phyloP scores from a whole-genome alignment of 1,140 invertebrate species.

The Acromyrmex heyeri region DNA sequence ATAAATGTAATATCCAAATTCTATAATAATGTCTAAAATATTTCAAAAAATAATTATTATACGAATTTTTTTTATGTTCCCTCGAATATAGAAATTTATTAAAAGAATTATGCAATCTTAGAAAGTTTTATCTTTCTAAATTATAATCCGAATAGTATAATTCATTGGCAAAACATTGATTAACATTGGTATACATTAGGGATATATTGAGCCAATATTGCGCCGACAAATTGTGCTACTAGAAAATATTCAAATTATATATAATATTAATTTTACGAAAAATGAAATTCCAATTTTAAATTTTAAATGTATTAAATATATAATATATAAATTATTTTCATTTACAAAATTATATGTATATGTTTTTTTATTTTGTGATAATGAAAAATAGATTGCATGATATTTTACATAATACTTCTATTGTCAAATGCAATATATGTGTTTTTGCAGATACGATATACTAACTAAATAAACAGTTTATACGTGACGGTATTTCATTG shows the following conservation, averaged over 20 bases:
- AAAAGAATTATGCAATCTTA: background rate
- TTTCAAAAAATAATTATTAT: conserved; percentile 2
- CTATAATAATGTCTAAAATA: background rate
- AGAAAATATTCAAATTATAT: background rate
- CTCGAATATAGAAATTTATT: conserved; percentile 1
- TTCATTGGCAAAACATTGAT: too few species aligned
- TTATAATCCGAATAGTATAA: too few species aligned
- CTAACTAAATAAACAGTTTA: background rate
- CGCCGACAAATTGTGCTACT: too few species aligned
- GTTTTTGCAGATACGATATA: background rate
- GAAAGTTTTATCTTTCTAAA: background rate
- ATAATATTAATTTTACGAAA: background rate
- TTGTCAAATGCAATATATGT: background rate
- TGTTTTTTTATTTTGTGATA: background rate
- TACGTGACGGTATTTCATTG: background rate
- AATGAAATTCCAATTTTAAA: background rate
- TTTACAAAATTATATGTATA: background rate
- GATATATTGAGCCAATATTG: too few species aligned
- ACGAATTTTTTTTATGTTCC: background rate
- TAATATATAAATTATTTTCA: background rate
- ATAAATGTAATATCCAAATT: background rate
- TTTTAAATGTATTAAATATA: background rate
- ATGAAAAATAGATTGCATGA: too few species aligned
- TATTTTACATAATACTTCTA: background rate
- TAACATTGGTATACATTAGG: too few species aligned